Evolutionary conservation across 2,888 invertebrate species (phyloP).

Genomic region (Apodemia zela): DNA sequence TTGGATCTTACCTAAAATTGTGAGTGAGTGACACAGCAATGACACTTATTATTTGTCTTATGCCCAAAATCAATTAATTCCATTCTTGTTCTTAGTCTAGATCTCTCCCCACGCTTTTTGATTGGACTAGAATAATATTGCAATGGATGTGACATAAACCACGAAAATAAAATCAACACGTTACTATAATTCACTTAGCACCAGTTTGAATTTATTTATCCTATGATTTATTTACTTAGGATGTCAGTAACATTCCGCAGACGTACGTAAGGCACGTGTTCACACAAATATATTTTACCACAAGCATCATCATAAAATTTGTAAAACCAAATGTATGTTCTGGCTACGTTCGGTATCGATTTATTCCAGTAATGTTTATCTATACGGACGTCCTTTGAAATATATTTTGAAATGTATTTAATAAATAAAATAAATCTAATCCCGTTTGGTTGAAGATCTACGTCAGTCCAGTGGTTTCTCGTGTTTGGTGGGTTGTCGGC

Average conservation of each 20-base stretch:
- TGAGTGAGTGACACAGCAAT: too few relatives aligned
- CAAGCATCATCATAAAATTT: conserved; percentile 67
- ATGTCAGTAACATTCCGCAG: conserved; percentile 33
- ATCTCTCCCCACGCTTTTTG: too few relatives aligned
- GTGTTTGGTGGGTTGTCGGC: conserved; percentile 10
- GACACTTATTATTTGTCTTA: too few relatives aligned
- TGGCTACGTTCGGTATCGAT: conserved; percentile 56
- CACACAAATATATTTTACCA: conserved; percentile 54
- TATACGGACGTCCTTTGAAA: conserved; percentile 55
- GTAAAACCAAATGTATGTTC: conserved; percentile 59
- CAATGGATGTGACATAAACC: too few relatives aligned
- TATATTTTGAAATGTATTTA: conserved; percentile 26
- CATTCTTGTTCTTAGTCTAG: too few relatives aligned
- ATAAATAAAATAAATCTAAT: conserved; percentile 19
- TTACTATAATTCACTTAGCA: conserved; percentile 11
- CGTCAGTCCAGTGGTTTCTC: conserved; percentile 15
- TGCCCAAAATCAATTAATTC: too few relatives aligned
- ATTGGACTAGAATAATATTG: too few relatives aligned
- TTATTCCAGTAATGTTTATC: conserved; percentile 67
- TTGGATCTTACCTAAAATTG: too few relatives aligned
- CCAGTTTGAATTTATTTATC: conserved; percentile 18
- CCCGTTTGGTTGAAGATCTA: conserved; percentile 1
- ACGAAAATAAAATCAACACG: too few relatives aligned
- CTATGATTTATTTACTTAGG: conserved; percentile 24
- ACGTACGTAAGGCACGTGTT: conserved; percentile 30